Evolutionary conservation across 2,113 vertebrate species (phyloP), one percentile per base, ranked within the genome.

Genomic region (Cyprinodon brontotheroides): DNA sequence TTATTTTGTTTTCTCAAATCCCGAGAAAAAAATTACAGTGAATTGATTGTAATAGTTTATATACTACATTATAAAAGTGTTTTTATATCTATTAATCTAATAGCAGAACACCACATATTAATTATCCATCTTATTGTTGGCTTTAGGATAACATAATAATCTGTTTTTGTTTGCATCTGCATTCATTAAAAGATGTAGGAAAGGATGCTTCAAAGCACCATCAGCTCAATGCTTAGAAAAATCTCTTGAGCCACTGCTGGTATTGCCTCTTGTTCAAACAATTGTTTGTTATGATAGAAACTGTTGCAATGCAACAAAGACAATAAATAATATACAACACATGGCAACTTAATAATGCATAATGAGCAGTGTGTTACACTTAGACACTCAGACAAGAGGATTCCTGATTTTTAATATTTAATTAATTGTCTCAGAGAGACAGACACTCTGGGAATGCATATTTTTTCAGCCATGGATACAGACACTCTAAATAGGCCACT

Each of bases 281-380:
- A 64, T 75, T 83, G 79, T 85, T 82, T 80, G 43, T 60, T 80
- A 47, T 45, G 59, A 83, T 60, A 41, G 22, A 79, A 82, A 79
- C 61, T 75, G 74, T 72, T 64, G 60, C 48, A 78, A 68, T 77
- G 71, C 67, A 75, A 69, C 41, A 68, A 79, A 75, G 70, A 82
- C 36, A 17, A 4, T 69, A 61, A 77, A 41, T 81, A 74, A 84
- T 78, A 80, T 72, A 12, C 37, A 68, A 20, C 81, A 78, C 82
- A 82, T 82, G 79, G 72, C 57, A 65, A 47, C 13, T 4, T 74
- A 63, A 73, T 82, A 65, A 72, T 40, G 45, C 50, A 73, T 74
- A 72, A 75, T 70, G 83, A 77, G 77, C 14, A 66, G 64, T 57
- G 70, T 70, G 59, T 11, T 37, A 71, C 36, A 65, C 57, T 77